Evolutionary conservation across 2,113 vertebrate species (phyloP), one percentile per base, ranked within the genome.

Genomic region (Anas platyrhynchos): DNA sequence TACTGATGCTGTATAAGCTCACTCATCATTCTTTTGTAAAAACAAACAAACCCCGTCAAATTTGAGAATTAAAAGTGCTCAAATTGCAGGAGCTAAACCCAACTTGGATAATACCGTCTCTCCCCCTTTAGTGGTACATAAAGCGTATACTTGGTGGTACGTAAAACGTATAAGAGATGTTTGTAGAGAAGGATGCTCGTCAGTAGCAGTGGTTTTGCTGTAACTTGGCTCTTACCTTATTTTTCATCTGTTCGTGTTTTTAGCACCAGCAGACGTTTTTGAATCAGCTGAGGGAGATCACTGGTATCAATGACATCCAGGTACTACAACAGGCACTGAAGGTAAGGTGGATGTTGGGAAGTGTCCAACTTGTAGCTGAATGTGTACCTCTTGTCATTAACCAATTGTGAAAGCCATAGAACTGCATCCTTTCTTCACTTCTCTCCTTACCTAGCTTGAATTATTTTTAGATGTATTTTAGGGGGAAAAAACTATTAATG

Each of bases 251-350:
- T 80, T 74, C 58, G 36, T 91, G 85, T 79, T 86, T 90, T 72
- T 77, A 99, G 99, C 99, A 99, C 97, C 99, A 99, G 93, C 99
- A 99, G 97, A 99, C 99, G 1, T 98, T 99, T 98, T 97, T 99
- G 97, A 99, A 99, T 98, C 99, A 99, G 95, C 97, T 99, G 94
- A 98, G 98, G 95, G 99, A 99, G 97, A 99, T 99, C 91, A 99
- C 99, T 2, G 99, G 99, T 88, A 99, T 99, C 96, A 99, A 99
- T 97, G 99, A 99, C 71, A 94, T 99, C 86, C 99, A 99, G 97
- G 98, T 99, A 83, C 98, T 99, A 31, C 99, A 99, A 81, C 99
- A 99, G 97, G 99, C 99, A 48, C 97, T 99, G 91, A 99, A 99
- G 99, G 99, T 99, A 98, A 91, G 92, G 93, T 59, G 77, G 13